Percentiles rank a stretch among this genome's conserved stretches.
Conservation (phyloP, 2,888 invertebrate species). For the Acanthosoma haemorrhoidale region DNA sequence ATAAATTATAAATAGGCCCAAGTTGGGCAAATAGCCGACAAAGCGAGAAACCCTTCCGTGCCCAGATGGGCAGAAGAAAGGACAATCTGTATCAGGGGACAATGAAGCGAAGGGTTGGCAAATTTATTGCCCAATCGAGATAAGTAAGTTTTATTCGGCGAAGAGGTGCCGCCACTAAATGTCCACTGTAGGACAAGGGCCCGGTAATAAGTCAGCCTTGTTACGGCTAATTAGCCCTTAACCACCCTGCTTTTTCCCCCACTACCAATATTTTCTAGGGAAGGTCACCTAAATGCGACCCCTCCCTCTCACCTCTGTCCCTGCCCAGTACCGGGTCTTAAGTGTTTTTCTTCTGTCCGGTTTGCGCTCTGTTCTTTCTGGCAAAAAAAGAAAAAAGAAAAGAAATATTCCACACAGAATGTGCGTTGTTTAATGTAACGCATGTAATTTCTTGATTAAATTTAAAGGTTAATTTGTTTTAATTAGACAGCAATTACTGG, state of each 20-base stretch:
- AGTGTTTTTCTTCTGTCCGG: conserved; percentile 10
- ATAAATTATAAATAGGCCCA: background rate
- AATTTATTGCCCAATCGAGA: conserved; percentile 6
- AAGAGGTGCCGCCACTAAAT: background rate
- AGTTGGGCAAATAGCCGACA: no score
- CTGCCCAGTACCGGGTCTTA: background rate
- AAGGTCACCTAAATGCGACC: background rate
- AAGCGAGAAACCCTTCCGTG: background rate
- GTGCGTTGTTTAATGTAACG: no score
- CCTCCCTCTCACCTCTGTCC: background rate
- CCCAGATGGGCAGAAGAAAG: background rate
- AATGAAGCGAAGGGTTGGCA: no score
- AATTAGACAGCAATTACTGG: no score
- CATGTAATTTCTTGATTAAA: no score
- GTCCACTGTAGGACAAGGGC: background rate
- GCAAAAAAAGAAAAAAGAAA: no score
- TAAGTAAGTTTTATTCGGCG: conserved; percentile 2
- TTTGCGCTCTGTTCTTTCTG: no score
- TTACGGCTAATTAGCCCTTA: conserved; percentile 26
- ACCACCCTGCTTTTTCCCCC: conserved; percentile 23
- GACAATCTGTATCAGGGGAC: background rate
- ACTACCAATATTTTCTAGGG: conserved; percentile 23
- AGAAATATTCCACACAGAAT: no score
- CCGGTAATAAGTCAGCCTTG: conserved; percentile 15
- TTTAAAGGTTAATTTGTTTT: no score